Conservation (phyloP, 2,888 invertebrate species). For the Pristionchus mayeri region DNA sequence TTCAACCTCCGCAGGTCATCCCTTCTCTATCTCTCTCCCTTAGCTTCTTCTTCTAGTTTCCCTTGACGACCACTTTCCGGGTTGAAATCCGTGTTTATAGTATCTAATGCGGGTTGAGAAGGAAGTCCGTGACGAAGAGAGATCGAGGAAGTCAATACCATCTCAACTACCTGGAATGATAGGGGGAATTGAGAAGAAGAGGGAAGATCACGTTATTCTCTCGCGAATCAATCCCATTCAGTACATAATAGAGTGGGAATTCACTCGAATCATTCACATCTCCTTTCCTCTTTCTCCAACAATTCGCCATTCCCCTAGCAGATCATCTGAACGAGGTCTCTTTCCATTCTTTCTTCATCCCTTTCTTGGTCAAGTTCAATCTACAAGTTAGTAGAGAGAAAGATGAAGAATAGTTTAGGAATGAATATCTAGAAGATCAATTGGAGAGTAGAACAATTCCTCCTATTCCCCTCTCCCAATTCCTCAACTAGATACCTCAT, state of each 20-base stretch:
- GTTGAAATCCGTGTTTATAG: not conserved
- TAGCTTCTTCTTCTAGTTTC: too few relatives aligned
- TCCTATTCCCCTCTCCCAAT: too few relatives aligned
- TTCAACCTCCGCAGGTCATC: too few relatives aligned
- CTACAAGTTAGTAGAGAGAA: too few relatives aligned
- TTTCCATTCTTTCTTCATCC: not conserved
- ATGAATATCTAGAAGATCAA: too few relatives aligned
- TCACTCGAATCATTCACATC: not conserved
- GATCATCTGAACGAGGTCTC: not conserved
- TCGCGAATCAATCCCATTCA: not conserved
- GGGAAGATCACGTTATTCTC: not conserved
- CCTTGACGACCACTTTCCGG: not conserved
- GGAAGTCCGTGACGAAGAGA: too few relatives aligned
- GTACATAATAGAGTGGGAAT: not conserved
- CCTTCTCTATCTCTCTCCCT: not conserved
- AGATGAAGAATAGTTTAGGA: too few relatives aligned
- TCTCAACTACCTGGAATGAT: not conserved
- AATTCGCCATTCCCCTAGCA: not conserved
- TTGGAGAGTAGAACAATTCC: too few relatives aligned
- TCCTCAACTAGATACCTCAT: too few relatives aligned
- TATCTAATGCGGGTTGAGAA: constrained; percentile 7
- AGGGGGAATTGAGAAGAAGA: not conserved
- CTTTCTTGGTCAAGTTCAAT: too few relatives aligned
- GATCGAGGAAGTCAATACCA: not conserved
- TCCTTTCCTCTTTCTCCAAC: not conserved